These are phyloP conservation scores for Zaprionus capensis DNA, from an alignment of 1,140 invertebrate species.

Conservation along the genomic window DNA sequence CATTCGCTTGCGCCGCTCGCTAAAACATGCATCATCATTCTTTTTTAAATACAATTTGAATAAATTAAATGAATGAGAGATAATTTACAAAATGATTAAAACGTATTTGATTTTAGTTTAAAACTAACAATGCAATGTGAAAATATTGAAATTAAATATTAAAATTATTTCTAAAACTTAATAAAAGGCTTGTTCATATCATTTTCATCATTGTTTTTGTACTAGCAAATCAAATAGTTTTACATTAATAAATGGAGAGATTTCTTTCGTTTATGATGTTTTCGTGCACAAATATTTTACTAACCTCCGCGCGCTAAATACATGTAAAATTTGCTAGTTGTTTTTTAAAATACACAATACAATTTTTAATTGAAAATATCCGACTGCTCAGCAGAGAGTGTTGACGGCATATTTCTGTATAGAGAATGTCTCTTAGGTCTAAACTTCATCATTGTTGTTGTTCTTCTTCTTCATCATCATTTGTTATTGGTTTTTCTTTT, in stretches of 20 bases:
- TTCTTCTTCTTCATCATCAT: slow-evolving; percentile 25
- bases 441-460: slow-evolving; percentile 43
- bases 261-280: slow-evolving; percentile 36
- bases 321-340: slow-evolving; percentile 75
- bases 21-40: slow-evolving; percentile 17
- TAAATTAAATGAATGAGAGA: slow-evolving; percentile 70
- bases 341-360: slow-evolving; percentile 58
- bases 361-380: slow-evolving; percentile 58
- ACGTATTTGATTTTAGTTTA: slow-evolving; percentile 44
- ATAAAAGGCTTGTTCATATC: slow-evolving; percentile 32
- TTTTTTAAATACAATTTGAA: slow-evolving; percentile 47
- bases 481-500: slow-evolving; percentile 36
- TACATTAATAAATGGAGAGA: slow-evolving; percentile 32
- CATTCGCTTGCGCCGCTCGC: slow-evolving; percentile 24
- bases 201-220: slow-evolving; percentile 15
- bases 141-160: slow-evolving; percentile 18
- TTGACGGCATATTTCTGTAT: slow-evolving; percentile 45
- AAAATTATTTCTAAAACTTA: slow-evolving; percentile 42
- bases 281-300: slow-evolving; percentile 69
- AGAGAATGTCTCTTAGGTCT: slow-evolving; percentile 64
- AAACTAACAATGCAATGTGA: slow-evolving; percentile 31
- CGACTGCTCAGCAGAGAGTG: slow-evolving; percentile 43
- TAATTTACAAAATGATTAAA: slow-evolving; percentile 68
- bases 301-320: slow-evolving; percentile 75
- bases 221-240: slow-evolving; percentile 36